Evolutionary conservation across 2,797 vertebrate genomes (phyloP).

Genomic region (Enteromius mattozi): DNA sequence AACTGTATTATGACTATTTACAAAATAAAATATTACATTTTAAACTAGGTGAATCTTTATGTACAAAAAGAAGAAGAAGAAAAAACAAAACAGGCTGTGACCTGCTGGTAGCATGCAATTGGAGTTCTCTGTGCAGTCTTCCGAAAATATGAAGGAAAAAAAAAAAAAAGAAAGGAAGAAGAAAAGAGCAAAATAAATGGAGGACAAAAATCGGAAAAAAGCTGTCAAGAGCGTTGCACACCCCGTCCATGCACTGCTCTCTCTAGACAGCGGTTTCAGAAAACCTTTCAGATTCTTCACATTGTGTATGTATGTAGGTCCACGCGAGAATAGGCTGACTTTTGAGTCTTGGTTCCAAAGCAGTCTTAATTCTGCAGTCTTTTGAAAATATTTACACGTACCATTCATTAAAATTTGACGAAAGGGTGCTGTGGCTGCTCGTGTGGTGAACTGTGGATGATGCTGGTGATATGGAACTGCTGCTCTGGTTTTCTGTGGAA

Average conservation of each 20-base stretch:
- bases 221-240: conserved; percentile 77
- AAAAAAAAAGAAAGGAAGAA: conserved; percentile 55
- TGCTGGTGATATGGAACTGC: conserved; percentile 96
- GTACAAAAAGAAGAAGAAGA: conserved; percentile 78
- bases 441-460: conserved; percentile 96
- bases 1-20: conserved; percentile 96
- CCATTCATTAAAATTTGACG: conserved; percentile 99
- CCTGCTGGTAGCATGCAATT: conserved; percentile 87
- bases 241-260: conserved; percentile 84
- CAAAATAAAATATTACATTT: conserved; percentile 98
- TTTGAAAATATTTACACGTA: conserved; percentile 96
- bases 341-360: conserved; percentile 81
- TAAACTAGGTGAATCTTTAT: conserved; percentile 93
- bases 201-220: conserved; percentile 62
- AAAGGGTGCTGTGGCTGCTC: conserved; percentile 95
- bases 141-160: conserved; percentile 54
- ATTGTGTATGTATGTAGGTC: conserved; percentile 73
- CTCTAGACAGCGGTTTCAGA: conserved; percentile 78
- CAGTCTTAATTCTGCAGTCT: conserved; percentile 88
- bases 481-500: conserved; percentile 96
- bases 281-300: conserved; percentile 64
- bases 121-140: conserved; percentile 82
- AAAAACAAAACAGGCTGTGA: conserved; percentile 83
- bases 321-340: conserved; percentile 82
- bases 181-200: conserved; percentile 42